Percentiles rank a stretch among this genome's conserved stretches.
phyloP scores from a whole-genome alignment of 2,888 invertebrate species.

The Drosophila fungiperda region DNA sequence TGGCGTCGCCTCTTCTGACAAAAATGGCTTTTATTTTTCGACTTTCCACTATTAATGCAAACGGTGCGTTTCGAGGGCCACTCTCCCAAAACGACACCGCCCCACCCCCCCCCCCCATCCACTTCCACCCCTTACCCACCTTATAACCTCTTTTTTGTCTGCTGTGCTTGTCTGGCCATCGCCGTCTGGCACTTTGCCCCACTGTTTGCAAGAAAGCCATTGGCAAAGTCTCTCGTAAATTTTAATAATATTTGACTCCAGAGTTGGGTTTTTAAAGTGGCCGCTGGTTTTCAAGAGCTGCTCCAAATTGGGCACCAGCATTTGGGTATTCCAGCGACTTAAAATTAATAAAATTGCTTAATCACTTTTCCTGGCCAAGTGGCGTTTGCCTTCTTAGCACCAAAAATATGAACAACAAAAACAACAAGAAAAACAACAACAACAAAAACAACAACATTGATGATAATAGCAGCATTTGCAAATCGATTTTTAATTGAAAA shows the following conservation, averaged over 20 bases:
- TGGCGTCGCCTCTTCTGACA: conserved; percentile 33
- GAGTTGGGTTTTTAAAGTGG: conserved; percentile 37
- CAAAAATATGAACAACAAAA: conserved; percentile 5
- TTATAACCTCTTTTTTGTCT: neutral
- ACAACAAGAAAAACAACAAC: neutral
- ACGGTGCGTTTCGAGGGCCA: conserved; percentile 68
- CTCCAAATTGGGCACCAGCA: conserved; percentile 6
- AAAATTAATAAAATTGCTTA: conserved; percentile 73
- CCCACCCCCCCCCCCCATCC: neutral
- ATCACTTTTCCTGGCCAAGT: conserved; percentile 56
- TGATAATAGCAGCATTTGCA: neutral
- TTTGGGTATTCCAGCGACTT: conserved; percentile 11
- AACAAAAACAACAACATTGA: conserved; percentile 10
- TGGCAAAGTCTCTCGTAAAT: conserved; percentile 62
- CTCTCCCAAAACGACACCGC: conserved; percentile 9
- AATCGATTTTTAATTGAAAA: neutral
- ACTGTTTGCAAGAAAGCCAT: conserved; percentile 51
- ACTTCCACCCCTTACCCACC: neutral
- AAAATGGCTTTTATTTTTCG: conserved; percentile 56
- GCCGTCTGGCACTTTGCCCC: conserved; percentile 10
- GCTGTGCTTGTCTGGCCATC: neutral
- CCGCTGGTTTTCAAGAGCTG: conserved; percentile 33
- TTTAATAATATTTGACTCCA: conserved; percentile 70
- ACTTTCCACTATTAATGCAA: conserved; percentile 71
- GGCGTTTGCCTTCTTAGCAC: conserved; percentile 18